Base-by-base conservation (phyloP, 2,888 invertebrate genomes). In the Choristoneura rosaceana region DNA sequence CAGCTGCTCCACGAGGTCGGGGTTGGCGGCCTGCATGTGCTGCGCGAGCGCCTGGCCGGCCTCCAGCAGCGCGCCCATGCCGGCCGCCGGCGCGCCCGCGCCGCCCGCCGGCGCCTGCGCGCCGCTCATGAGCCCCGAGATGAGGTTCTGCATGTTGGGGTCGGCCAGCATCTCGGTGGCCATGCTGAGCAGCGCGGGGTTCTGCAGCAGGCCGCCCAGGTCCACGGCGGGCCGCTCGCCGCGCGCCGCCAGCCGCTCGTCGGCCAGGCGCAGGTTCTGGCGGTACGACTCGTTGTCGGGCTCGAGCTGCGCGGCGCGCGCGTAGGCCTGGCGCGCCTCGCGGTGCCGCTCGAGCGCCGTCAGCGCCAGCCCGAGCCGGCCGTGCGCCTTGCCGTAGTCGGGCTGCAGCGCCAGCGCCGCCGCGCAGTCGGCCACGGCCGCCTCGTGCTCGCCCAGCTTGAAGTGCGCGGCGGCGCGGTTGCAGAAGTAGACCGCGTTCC, bases 401-500 rank as follows among this genome's bases (percentile, higher is more conserved):
- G 98, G 97, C 89, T 99, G 99, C 79, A 99, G 95, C 45, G 96
- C 95, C 69, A 99, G 94, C 5, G 99, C 99, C 60, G 96, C 96
- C 80, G 97, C 96, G 87, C 99, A 99, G 90, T 99, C 99, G 68
- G 96, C 96, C 68, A 99, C 97, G 12, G 99, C 98, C 74, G 96
- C 95, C 71, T 96, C 95, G 84, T 98, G 97, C 82, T 97, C 96
- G 64, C 97, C 97, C 77, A 99, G 92, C 85, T 98, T 98, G 85
- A 97, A 99, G 87, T 97, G 97, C 0, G 99, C 99, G 1, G 99
- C 99, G 61, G 99, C 99, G 78, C 99, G 96, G 88, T 99, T 99
- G 89, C 99, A 99, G 89, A 98, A 99, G 91, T 97, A 99, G 43
- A 99, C 98, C 0, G 99, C 97, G 93, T 99, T 99, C 75, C 95